Conservation (phyloP, 2,888 invertebrate genomes). For the Drosophila villosipedis region DNA sequence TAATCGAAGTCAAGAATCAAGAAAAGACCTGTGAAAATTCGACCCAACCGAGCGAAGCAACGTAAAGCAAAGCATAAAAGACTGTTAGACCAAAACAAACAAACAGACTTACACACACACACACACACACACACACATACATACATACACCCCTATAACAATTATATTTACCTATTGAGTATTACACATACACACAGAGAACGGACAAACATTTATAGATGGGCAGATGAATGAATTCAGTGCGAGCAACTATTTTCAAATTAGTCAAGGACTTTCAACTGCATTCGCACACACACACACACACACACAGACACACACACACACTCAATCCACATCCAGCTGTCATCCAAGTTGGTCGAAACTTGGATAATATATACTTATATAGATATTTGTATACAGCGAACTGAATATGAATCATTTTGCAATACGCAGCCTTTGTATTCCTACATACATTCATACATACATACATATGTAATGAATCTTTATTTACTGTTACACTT, state of each 20-base stretch:
- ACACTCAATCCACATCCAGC: neutral
- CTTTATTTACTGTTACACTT: slow-evolving; percentile 30
- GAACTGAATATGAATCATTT: slow-evolving; percentile 9
- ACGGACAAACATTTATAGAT: slow-evolving; percentile 3
- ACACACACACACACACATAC: slow-evolving; percentile 5
- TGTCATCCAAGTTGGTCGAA: neutral
- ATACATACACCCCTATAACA: neutral
- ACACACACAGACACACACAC: neutral
- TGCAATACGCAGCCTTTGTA: slow-evolving; percentile 10
- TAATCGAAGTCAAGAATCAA: slow-evolving; percentile 10
- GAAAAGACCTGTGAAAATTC: slow-evolving; percentile 37
- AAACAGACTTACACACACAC: slow-evolving; percentile 21
- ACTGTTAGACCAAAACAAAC: slow-evolving; percentile 52
- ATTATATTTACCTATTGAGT: slow-evolving; percentile 52
- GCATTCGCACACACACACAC: slow-evolving; percentile 1
- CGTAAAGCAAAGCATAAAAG: slow-evolving; percentile 54
- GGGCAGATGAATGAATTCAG: neutral
- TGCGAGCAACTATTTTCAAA: slow-evolving; percentile 10
- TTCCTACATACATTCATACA: slow-evolving; percentile 2
- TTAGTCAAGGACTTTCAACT: neutral
- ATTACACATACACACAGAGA: slow-evolving; percentile 27
- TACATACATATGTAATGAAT: slow-evolving; percentile 1
- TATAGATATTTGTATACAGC: neutral
- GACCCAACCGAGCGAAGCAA: slow-evolving; percentile 52
- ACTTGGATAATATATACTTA: neutral